phyloP scores from a whole-genome alignment of 2,113 vertebrate species.

The Protobothrops flavoviridis region DNA sequence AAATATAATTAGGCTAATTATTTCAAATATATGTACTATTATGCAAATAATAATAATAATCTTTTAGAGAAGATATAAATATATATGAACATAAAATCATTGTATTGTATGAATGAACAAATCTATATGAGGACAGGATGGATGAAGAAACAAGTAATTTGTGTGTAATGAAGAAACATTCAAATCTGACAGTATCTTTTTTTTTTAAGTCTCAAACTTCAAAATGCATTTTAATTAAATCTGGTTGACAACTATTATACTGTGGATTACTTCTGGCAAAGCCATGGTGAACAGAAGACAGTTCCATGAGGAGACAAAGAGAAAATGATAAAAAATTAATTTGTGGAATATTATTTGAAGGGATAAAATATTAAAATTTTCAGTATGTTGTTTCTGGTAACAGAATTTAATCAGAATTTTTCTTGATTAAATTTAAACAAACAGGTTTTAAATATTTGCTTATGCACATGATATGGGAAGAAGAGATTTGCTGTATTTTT shows the following conservation, averaged over 20 bases:
- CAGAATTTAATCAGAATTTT: background rate
- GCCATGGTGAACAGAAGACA: background rate
- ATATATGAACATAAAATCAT: background rate
- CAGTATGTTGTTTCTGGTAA: background rate
- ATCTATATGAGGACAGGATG: background rate
- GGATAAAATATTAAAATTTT: background rate
- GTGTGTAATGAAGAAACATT: background rate
- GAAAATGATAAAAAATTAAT: background rate
- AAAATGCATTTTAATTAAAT: background rate
- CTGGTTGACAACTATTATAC: background rate
- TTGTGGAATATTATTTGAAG: background rate
- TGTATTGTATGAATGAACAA: background rate
- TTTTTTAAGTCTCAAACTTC: background rate
- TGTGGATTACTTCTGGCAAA: background rate
- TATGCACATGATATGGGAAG: background rate
- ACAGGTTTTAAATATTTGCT: background rate
- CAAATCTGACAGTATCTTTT: background rate
- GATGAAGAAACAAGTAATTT: background rate
- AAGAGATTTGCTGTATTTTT: background rate
- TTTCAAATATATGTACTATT: background rate
- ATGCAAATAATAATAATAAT: background rate
- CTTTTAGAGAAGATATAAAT: background rate
- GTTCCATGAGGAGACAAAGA: background rate
- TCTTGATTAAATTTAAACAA: background rate
- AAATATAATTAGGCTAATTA: background rate